phyloP scores from a whole-genome alignment of 1,140 invertebrate genomes.

The Asbolus verrucosus region DNA sequence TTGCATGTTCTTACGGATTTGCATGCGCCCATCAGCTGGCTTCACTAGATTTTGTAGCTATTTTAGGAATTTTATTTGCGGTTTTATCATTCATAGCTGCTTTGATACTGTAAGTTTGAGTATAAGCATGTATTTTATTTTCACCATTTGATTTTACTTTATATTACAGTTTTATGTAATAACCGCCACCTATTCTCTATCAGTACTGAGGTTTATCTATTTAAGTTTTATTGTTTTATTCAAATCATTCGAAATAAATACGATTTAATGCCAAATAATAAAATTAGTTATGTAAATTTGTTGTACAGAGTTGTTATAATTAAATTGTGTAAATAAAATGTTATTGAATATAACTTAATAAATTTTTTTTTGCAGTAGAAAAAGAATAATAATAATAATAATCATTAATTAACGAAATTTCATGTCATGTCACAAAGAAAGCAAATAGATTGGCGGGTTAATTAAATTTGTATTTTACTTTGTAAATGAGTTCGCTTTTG shows the following conservation, averaged over 20 bases:
- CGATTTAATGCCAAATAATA: slow-evolving; percentile 50
- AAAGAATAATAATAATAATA: too few species aligned
- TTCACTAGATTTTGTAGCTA: slow-evolving; percentile 74
- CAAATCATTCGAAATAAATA: slow-evolving; percentile 34
- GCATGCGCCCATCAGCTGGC: slow-evolving; percentile 74
- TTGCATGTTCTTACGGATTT: slow-evolving; percentile 75
- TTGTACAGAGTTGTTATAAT: slow-evolving; percentile 37
- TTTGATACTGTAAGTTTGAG: slow-evolving; percentile 61
- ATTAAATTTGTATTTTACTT: neutral
- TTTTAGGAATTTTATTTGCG: slow-evolving; percentile 76
- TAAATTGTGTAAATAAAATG: slow-evolving; percentile 35
- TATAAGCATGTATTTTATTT: slow-evolving; percentile 31
- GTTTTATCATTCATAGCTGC: slow-evolving; percentile 76
- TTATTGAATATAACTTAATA: neutral
- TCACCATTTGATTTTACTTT: slow-evolving; percentile 13
- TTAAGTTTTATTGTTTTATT: neutral
- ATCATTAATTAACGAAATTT: neutral
- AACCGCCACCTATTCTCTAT: slow-evolving; percentile 3
- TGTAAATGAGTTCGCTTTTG: neutral
- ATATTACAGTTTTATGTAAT: slow-evolving; percentile 21
- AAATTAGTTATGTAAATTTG: slow-evolving; percentile 41
- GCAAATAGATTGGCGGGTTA: neutral
- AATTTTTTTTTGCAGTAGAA: too few species aligned
- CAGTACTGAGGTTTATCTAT: slow-evolving; percentile 8
- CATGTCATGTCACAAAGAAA: neutral